These are phyloP conservation scores for Sylvietta virens DNA, from an alignment of 2,113 vertebrate genomes.

Conservation along the genomic window DNA sequence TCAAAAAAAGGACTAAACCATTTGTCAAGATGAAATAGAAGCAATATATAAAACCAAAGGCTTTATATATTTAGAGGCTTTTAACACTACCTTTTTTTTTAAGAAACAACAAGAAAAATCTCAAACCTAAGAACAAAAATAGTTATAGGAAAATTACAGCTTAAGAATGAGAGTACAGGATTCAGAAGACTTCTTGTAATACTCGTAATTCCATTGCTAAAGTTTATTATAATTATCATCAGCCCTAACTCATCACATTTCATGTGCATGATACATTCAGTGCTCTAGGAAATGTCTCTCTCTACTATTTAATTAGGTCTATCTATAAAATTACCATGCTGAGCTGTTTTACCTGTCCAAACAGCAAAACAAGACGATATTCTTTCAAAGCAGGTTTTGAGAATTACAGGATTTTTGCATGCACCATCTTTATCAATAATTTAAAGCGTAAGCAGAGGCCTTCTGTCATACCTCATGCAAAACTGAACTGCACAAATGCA, in stretches of 20 bases:
- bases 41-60: background rate
- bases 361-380: background rate
- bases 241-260: constrained; percentile 1
- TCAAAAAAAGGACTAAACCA: background rate
- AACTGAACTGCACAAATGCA: constrained; percentile 26
- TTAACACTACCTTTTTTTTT: background rate
- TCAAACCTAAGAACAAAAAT: background rate
- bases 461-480: constrained; percentile 16
- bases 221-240: constrained; percentile 20
- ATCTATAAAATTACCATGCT: background rate
- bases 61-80: too few relatives aligned
- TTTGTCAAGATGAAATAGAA: background rate
- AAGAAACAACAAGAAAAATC: background rate
- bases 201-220: background rate
- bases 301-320: background rate
- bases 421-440: background rate
- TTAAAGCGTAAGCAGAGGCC: background rate
- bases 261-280: background rate
- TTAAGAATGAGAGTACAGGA: background rate
- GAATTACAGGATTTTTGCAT: background rate
- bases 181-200: background rate
- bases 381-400: background rate
- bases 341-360: background rate
- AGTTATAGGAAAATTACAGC: background rate
- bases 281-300: background rate